phyloP scores from a whole-genome alignment of 92 coral and sea anemone genomes.

The Ricordea florida region DNA sequence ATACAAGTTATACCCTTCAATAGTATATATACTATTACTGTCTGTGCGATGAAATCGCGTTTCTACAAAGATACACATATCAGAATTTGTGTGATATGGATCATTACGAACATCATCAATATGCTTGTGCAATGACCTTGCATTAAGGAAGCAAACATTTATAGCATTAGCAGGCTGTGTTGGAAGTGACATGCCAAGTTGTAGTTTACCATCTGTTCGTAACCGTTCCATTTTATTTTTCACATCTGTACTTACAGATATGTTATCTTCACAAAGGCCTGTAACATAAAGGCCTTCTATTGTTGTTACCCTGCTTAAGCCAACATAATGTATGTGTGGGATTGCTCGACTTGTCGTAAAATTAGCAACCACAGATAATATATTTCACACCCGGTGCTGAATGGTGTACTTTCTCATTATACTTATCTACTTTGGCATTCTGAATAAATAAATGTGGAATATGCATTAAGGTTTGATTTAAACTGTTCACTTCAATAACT shows the following conservation, averaged over 20 bases:
- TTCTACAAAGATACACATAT: conserved; percentile 24
- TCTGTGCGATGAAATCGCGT: conserved; percentile 23
- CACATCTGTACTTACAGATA: conserved; percentile 61
- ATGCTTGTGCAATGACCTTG: conserved; percentile 51
- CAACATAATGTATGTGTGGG: conserved; percentile 72
- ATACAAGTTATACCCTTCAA: conserved; percentile 55
- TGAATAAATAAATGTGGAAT: conserved; percentile 28
- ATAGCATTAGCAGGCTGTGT: conserved; percentile 33
- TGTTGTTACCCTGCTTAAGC: conserved; percentile 64
- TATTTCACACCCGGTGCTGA: conserved; percentile 12
- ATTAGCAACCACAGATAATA: conserved; percentile 51
- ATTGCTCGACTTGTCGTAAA: conserved; percentile 52
- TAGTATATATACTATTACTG: conserved; percentile 10
- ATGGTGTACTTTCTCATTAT: conserved; percentile 24
- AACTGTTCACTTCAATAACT: neutral
- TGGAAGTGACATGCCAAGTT: conserved; percentile 37
- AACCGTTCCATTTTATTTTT: conserved; percentile 48
- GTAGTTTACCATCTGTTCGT: conserved; percentile 42
- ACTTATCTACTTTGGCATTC: conserved; percentile 42
- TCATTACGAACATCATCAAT: conserved; percentile 29
- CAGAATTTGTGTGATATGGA: conserved; percentile 17
- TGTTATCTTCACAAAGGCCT: conserved; percentile 72
- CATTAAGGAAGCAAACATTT: conserved; percentile 44
- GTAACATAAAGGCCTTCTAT: no score
- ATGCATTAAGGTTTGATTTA: neutral